phyloP scores from a whole-genome alignment of 2,797 vertebrate genomes.

The Microctenopoma stevenorrisi region DNA sequence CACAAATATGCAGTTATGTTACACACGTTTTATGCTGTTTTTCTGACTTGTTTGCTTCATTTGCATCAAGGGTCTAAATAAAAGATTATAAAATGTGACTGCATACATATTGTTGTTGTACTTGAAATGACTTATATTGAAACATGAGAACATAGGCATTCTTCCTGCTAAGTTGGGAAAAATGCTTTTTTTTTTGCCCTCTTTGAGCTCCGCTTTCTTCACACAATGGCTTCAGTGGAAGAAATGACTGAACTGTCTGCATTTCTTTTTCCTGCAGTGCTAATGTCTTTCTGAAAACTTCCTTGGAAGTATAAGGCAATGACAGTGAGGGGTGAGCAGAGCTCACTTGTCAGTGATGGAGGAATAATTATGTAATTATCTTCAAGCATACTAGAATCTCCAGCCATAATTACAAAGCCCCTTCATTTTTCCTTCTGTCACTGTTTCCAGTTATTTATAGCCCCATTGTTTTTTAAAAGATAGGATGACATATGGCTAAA shows the following conservation, averaged over 20 bases:
- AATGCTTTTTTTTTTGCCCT: background rate
- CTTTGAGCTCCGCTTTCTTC: background rate
- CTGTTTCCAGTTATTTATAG: constrained; percentile 64
- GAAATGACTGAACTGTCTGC: constrained; percentile 19
- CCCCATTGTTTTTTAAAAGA: constrained; percentile 64
- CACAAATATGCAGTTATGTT: no score
- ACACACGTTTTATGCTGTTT: no score
- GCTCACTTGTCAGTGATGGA: constrained; percentile 64
- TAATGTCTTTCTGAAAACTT: constrained; percentile 45
- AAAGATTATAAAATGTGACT: no score
- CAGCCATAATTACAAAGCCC: constrained; percentile 73
- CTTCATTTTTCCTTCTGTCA: constrained; percentile 72
- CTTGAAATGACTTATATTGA: no score
- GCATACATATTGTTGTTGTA: no score
- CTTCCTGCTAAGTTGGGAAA: no score
- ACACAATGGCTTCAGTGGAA: background rate
- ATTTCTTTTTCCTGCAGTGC: constrained; percentile 23
- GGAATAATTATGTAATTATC: constrained; percentile 81
- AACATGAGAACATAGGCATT: no score
- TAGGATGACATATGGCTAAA: constrained; percentile 56
- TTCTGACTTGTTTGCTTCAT: no score
- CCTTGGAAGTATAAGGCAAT: constrained; percentile 41
- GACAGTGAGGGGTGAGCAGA: constrained; percentile 45
- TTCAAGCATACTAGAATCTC: constrained; percentile 65
- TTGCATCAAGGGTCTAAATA: no score